phyloP scores from a whole-genome alignment of 2,113 vertebrate species.

The Forbesichthys agassizii region DNA sequence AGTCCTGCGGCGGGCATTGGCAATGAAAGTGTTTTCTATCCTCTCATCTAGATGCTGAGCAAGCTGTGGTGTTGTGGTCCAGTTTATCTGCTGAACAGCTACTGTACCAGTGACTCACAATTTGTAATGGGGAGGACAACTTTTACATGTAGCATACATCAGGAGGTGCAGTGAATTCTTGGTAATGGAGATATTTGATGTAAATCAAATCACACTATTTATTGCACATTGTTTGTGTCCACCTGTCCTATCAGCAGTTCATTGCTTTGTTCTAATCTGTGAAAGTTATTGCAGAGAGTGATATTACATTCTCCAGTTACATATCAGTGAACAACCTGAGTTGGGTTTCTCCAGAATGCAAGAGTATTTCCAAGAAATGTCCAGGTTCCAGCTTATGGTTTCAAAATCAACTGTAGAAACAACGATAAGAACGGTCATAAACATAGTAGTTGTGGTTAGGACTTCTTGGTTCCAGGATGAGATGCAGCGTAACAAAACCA shows the following conservation, averaged over 20 bases:
- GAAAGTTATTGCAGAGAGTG: slow-evolving; percentile 24
- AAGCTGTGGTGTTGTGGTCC: background rate
- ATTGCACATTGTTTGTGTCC: slow-evolving; percentile 7
- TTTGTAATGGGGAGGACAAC: background rate
- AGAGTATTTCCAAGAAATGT: slow-evolving; percentile 16
- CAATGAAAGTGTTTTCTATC: slow-evolving; percentile 9
- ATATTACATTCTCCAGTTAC: slow-evolving; percentile 32
- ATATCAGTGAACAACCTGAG: slow-evolving; percentile 7
- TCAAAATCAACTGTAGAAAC: background rate
- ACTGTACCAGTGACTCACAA: background rate
- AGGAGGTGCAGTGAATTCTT: slow-evolving; percentile 1
- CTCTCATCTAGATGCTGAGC: slow-evolving; percentile 32
- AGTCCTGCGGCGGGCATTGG: too few relatives aligned
- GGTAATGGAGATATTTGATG: background rate
- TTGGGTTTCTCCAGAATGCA: slow-evolving; percentile 13
- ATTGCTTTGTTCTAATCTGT: slow-evolving; percentile 26
- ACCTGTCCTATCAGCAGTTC: slow-evolving; percentile 10
- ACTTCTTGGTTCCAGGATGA: background rate
- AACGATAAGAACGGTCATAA: background rate
- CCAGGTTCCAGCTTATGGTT: background rate
- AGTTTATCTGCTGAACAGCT: slow-evolving; percentile 35
- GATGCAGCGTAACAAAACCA: background rate
- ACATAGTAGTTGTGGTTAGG: background rate
- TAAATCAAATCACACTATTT: slow-evolving; percentile 3
- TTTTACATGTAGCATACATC: background rate